Evolutionary conservation across 2,113 vertebrate species (phyloP).

Genomic region (Solea solea): DNA sequence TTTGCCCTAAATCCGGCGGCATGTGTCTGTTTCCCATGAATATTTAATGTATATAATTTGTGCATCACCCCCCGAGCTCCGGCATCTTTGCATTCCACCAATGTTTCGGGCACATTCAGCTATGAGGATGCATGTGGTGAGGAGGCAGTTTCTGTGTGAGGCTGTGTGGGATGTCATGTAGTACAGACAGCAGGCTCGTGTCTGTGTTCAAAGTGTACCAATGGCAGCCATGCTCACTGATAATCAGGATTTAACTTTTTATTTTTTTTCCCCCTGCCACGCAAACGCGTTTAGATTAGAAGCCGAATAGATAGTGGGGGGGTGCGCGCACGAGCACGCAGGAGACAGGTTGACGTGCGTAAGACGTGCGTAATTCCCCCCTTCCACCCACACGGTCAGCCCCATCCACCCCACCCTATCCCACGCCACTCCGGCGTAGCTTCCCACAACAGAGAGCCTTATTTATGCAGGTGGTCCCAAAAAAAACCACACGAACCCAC

Average conservation of each 20-base stretch:
- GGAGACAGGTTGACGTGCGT: conserved; percentile 68
- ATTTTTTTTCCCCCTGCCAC: background rate
- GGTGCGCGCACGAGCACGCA: conserved; percentile 50
- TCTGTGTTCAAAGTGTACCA: conserved; percentile 25
- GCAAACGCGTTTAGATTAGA: conserved; percentile 16
- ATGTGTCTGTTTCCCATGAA: conserved; percentile 65
- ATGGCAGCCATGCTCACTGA: conserved; percentile 20
- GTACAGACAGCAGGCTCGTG: conserved; percentile 6
- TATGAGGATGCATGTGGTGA: conserved; percentile 39
- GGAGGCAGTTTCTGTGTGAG: conserved; percentile 34
- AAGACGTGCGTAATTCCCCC: conserved; percentile 70
- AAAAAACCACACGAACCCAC: conserved; percentile 54
- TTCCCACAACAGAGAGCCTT: conserved; percentile 49
- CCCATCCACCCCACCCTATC: conserved; percentile 10
- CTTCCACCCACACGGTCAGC: background rate
- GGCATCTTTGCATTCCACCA: conserved; percentile 41
- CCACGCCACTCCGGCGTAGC: conserved; percentile 28
- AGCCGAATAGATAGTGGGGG: conserved; percentile 25
- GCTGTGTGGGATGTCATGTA: conserved; percentile 17
- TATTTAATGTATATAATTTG: conserved; percentile 63
- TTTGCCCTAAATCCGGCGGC: conserved; percentile 52
- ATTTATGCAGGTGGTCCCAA: conserved; percentile 57
- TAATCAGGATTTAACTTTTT: conserved; percentile 53
- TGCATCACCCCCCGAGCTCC: conserved; percentile 35
- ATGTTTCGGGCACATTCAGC: conserved; percentile 28